Conservation (phyloP, 2,888 invertebrate species). For the Oligia latruncula region DNA sequence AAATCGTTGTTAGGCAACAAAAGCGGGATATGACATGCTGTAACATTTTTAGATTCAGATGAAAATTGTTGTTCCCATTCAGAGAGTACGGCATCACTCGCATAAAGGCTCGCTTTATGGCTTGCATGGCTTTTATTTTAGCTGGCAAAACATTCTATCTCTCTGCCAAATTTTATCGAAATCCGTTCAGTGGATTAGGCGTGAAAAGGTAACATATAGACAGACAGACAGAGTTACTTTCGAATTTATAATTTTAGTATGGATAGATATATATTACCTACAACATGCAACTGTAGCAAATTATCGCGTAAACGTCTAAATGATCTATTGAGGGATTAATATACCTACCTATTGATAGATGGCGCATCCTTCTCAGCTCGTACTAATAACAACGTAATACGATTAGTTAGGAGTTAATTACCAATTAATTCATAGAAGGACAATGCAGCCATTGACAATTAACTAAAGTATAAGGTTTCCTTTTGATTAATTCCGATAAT, state of each 20-base stretch:
- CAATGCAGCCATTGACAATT: background rate
- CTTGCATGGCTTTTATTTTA: slow-evolving; percentile 39
- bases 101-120: slow-evolving; percentile 45
- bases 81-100: slow-evolving; percentile 36
- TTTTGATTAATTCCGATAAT: background rate
- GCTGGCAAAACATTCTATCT: background rate
- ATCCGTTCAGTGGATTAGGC: too few relatives aligned
- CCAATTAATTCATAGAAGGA: slow-evolving; percentile 19
- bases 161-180: too few relatives aligned
- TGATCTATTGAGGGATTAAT: slow-evolving; percentile 15
- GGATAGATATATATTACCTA: background rate
- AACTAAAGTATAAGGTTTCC: background rate
- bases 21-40: slow-evolving; percentile 20
- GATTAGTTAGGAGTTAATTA: slow-evolving; percentile 36
- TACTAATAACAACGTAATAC: slow-evolving; percentile 20
- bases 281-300: background rate
- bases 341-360: background rate
- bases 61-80: slow-evolving; percentile 52
- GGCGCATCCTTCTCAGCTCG: background rate
- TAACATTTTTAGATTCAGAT: slow-evolving; percentile 53
- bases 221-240: too few relatives aligned
- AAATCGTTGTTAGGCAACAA: slow-evolving; percentile 28
- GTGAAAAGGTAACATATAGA: too few relatives aligned
- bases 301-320: background rate
- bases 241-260: background rate